phyloP scores from a whole-genome alignment of 2,797 vertebrate genomes.

The Danionella dracula region DNA sequence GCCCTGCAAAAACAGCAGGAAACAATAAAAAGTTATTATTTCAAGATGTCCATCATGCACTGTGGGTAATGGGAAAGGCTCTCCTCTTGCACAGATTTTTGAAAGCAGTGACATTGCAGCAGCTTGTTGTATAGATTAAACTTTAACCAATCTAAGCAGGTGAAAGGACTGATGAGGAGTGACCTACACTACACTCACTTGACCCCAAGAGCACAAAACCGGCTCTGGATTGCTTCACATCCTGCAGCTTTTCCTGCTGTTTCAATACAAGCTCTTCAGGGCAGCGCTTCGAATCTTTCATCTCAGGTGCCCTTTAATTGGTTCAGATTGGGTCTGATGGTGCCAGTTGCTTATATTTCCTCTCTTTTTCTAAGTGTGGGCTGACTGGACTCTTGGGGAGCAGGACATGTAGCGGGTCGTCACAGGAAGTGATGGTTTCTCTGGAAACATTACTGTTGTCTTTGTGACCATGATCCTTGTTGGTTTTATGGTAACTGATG shows the following conservation, averaged over 20 bases:
- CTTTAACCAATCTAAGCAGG: slow-evolving; percentile 54
- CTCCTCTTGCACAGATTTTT: slow-evolving; percentile 8
- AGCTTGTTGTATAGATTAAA: slow-evolving; percentile 52
- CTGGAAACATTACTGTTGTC: slow-evolving; percentile 62
- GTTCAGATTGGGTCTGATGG: slow-evolving; percentile 6
- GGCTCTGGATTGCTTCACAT: not conserved
- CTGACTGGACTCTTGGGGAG: slow-evolving; percentile 58
- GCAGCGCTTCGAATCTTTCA: not conserved
- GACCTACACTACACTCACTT: slow-evolving; percentile 26
- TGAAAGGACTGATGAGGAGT: slow-evolving; percentile 51
- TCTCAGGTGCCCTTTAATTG: not conserved
- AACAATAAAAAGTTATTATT: too few species aligned
- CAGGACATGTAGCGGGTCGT: slow-evolving; percentile 74
- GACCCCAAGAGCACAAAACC: not conserved
- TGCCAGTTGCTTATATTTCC: slow-evolving; percentile 12
- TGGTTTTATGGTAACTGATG: slow-evolving; percentile 36
- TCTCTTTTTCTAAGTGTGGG: slow-evolving; percentile 47
- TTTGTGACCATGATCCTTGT: slow-evolving; percentile 53
- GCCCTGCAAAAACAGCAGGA: too few species aligned
- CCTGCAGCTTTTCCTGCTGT: too few species aligned
- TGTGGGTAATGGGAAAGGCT: not conserved
- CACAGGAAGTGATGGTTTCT: slow-evolving; percentile 68
- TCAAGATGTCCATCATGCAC: not conserved
- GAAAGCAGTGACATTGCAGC: slow-evolving; percentile 49
- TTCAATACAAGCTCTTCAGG: too few species aligned